Base-by-base conservation (phyloP, 2,113 vertebrate genomes). In the Caranx ignobilis region DNA sequence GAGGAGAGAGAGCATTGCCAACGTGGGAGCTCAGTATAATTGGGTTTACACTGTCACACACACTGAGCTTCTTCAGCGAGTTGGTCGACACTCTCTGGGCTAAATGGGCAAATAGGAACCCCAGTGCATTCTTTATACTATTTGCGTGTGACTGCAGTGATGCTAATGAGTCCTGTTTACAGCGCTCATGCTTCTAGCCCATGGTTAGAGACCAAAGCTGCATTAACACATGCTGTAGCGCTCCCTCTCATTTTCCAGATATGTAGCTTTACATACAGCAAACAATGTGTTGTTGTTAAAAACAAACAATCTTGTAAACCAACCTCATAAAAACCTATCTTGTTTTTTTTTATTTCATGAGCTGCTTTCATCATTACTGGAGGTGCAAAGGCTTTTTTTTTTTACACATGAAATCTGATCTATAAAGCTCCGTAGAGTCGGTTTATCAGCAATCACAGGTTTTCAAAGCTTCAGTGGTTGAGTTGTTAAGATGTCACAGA, bases 131-230 rank as follows among this genome's bases (percentile, higher is more conserved):
- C 72, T 90, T 89, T 79, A 45, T 50, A 83, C 52, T 52, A 62
- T 77, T 87, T 89, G 78, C 83, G 72, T 81, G 82, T 62, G 35
- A 64, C 61, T 71, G 50, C 59, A 60, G 43, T 76, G 88, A 88
- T 85, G 88, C 71, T 88, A 89, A 90, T 83, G 83, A 75, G 69
- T 70, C 18, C 31, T 55, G 81, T 83, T 87, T 88, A 86, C 78
- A 70, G 79, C 73, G 41, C 54, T 52, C 62, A 79, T 65, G 79
- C 52, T 16, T 87, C 52, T 6, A 71, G 63, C 47, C 54, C 15
- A 39, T 77, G 41, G 52, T 78, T 75, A 62, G 54, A 63, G 71
- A 73, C 57, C 81, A 19, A 62, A 41, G 26, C 31, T 19, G 72
- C 41, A 73, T 78, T 82, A 57, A 15, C 60, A 37, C 57, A 71